Evolutionary conservation across 2,797 vertebrate genomes (phyloP).

Genomic region (Otolemur crassicaudatus): DNA sequence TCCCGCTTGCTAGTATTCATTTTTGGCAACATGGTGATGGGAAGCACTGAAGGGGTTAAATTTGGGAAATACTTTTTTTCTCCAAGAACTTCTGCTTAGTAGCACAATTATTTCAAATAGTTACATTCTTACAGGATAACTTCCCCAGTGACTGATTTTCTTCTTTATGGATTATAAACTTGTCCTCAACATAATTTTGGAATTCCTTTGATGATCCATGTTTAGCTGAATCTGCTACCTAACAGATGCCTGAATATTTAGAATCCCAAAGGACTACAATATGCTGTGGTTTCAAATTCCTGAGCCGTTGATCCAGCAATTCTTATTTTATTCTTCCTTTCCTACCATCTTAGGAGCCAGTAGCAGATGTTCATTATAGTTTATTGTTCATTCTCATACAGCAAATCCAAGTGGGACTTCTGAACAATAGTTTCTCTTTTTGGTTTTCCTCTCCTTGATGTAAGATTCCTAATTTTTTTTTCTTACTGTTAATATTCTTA

Average conservation of each 20-base stretch:
- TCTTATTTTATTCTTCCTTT: conserved; percentile 55
- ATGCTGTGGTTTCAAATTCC: conserved; percentile 74
- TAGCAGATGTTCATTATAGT: neutral
- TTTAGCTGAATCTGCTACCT: conserved; percentile 66
- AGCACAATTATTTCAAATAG: conserved; percentile 46
- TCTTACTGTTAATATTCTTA: neutral
- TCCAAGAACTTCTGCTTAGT: conserved; percentile 3
- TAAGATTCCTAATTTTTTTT: neutral
- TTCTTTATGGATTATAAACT: conserved; percentile 71
- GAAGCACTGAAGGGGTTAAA: conserved; percentile 2
- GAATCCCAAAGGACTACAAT: conserved; percentile 61
- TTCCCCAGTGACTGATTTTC: conserved; percentile 73
- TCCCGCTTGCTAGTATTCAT: neutral
- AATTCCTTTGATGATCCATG: conserved; percentile 73
- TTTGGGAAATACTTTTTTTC: conserved; percentile 41
- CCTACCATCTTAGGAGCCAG: neutral
- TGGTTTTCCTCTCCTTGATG: neutral
- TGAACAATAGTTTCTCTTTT: neutral
- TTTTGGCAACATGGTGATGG: neutral
- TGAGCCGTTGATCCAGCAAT: conserved; percentile 51
- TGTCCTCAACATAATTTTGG: conserved; percentile 63
- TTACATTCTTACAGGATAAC: conserved; percentile 60
- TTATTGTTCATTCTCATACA: neutral
- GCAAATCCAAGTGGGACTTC: neutral
- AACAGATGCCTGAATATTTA: conserved; percentile 72